Evolutionary conservation across 2,888 invertebrate species (phyloP).

Genomic region (Scrobipalpa costella): DNA sequence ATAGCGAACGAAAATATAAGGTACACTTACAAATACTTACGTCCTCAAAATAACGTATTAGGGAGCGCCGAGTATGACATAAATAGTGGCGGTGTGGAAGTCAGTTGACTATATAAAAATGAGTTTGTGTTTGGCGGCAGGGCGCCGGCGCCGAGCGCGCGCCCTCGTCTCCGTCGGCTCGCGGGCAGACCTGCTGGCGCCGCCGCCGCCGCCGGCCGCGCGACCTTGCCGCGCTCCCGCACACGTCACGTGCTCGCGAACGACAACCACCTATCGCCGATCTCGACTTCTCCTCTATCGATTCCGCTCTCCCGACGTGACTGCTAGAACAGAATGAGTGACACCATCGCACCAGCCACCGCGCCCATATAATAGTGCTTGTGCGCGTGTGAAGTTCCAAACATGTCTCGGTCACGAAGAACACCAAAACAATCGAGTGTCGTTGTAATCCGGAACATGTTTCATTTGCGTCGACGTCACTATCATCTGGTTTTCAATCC

Average conservation of each 20-base stretch:
- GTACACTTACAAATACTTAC: slow-evolving; percentile 68
- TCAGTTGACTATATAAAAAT: slow-evolving; percentile 80
- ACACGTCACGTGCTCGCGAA: slow-evolving; percentile 32
- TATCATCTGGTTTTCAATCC: slow-evolving; percentile 66
- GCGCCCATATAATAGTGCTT: slow-evolving; percentile 55
- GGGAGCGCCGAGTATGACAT: slow-evolving; percentile 76
- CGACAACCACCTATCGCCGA: slow-evolving; percentile 27
- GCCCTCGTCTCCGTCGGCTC: slow-evolving; percentile 54
- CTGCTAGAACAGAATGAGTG: slow-evolving; percentile 54
- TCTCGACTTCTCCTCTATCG: slow-evolving; percentile 22
- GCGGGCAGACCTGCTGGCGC: slow-evolving; percentile 73
- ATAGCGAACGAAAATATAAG: slow-evolving; percentile 58
- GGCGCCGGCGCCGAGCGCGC: slow-evolving; percentile 71
- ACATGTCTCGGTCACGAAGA: slow-evolving; percentile 58
- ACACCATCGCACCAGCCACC: slow-evolving; percentile 46
- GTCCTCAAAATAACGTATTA: slow-evolving; percentile 75
- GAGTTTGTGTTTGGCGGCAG: slow-evolving; percentile 50
- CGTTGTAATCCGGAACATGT: slow-evolving; percentile 54
- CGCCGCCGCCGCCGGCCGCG: slow-evolving; percentile 56
- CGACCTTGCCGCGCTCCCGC: slow-evolving; percentile 34
- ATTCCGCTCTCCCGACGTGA: slow-evolving; percentile 36
- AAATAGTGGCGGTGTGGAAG: slow-evolving; percentile 78
- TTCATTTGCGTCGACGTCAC: slow-evolving; percentile 53
- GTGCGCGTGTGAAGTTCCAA: slow-evolving; percentile 60
- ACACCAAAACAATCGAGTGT: slow-evolving; percentile 50